These are phyloP conservation scores for Phalanger gymnotis DNA, from an alignment of 2,797 vertebrate species.

Conservation along the genomic window DNA sequence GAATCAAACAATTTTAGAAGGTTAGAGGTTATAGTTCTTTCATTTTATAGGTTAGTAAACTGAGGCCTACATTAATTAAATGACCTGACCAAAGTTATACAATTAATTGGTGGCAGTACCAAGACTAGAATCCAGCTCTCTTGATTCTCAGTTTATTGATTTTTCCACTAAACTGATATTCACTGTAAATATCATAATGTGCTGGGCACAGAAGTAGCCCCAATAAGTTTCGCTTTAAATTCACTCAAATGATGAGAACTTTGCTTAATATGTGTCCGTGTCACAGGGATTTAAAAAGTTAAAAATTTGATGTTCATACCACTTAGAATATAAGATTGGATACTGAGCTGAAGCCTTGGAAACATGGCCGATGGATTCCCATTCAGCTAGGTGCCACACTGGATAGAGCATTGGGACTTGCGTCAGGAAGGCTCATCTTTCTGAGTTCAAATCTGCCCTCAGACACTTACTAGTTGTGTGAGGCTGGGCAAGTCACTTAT, in stretches of 20 bases:
- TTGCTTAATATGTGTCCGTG: slow-evolving; percentile 5
- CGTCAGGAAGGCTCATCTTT: not conserved
- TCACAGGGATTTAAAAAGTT: slow-evolving; percentile 17
- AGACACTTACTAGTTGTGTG: not conserved
- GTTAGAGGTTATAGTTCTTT: not conserved
- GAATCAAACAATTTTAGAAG: not conserved
- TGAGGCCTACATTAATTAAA: not conserved
- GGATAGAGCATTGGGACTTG: not conserved
- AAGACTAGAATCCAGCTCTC: not conserved
- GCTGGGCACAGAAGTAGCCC: slow-evolving; percentile 39
- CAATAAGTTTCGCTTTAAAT: slow-evolving; percentile 55
- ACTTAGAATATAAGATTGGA: slow-evolving; percentile 32
- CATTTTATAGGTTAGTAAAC: not conserved
- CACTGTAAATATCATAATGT: slow-evolving; percentile 3
- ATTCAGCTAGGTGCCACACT: not conserved
- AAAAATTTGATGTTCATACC: slow-evolving; percentile 13
- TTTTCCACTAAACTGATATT: slow-evolving; percentile 12
- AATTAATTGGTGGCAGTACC: not conserved
- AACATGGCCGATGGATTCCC: not conserved
- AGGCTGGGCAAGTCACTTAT: not conserved
- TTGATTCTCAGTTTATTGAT: not conserved
- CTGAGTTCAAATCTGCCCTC: not conserved
- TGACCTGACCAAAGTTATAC: not conserved
- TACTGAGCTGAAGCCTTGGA: slow-evolving; percentile 16
- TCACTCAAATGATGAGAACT: slow-evolving; percentile 37